Base-by-base conservation (phyloP, 1,140 invertebrate species). In the Pseudomyrmex pallidus region DNA sequence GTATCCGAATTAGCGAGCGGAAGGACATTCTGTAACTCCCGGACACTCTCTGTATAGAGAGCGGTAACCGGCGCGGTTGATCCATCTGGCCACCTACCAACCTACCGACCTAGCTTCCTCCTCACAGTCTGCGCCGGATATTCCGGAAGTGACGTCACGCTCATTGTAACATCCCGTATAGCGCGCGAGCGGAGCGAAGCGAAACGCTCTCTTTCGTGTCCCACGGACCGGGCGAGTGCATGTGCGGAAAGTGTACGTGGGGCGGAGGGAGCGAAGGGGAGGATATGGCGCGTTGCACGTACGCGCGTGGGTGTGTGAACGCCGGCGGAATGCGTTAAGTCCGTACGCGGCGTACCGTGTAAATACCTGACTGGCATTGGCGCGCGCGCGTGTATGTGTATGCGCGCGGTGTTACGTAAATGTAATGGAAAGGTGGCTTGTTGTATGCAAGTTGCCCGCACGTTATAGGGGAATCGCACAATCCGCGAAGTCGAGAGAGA, bases 71-170 rank as follows among this genome's bases (percentile, higher is more conserved):
- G 64, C 17, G 48, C 82, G 12, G 22, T 84, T 62, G 74, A 85
- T 89, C 78, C 83, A 78, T 87, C 82, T 80, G 82, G 82, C 76
- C 44, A 68, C 83, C 90, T 91, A 90, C 83, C 91, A 90, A 91
- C 91, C 91, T 89, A 92, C 86, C 90, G 88, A 91, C 90, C 88
- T 89, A 90, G 87, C 91, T 92, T 91, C 90, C 90, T 91, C 87
- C 88, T 91, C 86, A 82, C 52, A 82, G 70, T 74, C 86, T 77
- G 74, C 48, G 74, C 85, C 87, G 87, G 83, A 91, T 87, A 85
- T 91, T 90, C 91, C 90, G 92, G 92, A 93, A 92, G 87, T 93
- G 93, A 93, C 90, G 90, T 93, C 92, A 93, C 85, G 77, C 87
- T 90, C 90, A 88, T 90, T 90, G 90, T 92, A 92, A 93, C 91